Evolutionary conservation across 2,797 vertebrate species (phyloP).

Genomic region (Kryptolebias ocellatus): DNA sequence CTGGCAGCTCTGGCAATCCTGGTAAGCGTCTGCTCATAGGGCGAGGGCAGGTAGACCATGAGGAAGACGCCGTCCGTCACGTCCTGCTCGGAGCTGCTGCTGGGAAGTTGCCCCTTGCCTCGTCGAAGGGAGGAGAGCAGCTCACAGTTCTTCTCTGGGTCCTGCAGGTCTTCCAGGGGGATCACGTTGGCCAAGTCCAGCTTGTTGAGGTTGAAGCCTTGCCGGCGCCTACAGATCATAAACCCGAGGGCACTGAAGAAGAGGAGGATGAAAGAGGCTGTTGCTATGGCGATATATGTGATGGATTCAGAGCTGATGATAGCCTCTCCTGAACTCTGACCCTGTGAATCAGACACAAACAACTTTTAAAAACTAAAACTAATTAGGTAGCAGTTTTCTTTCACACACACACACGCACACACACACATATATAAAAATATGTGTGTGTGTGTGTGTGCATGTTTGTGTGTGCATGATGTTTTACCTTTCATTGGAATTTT

Average conservation of each 20-base stretch:
- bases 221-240: slow-evolving; percentile 56
- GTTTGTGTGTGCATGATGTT: no score
- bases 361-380: no score
- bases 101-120: slow-evolving; percentile 47
- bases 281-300: slow-evolving; percentile 55
- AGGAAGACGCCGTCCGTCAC: slow-evolving; percentile 74
- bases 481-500: no score
- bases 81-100: slow-evolving; percentile 70
- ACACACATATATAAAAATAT: background rate
- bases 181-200: slow-evolving; percentile 72
- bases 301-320: slow-evolving; percentile 33
- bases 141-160: slow-evolving; percentile 73
- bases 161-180: slow-evolving; percentile 73
- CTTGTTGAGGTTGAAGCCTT: slow-evolving; percentile 42
- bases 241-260: slow-evolving; percentile 51
- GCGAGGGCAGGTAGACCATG: slow-evolving; percentile 83
- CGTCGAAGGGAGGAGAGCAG: slow-evolving; percentile 71
- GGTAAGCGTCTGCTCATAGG: slow-evolving; percentile 88
- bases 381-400: no score
- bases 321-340: slow-evolving; percentile 57
- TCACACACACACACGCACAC: no score
- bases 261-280: slow-evolving; percentile 62
- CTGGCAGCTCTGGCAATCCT: slow-evolving; percentile 77
- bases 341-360: slow-evolving; percentile 25
- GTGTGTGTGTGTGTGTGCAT: no score